Base-by-base conservation (phyloP, 2,888 invertebrate genomes). In the Elegia similella region DNA sequence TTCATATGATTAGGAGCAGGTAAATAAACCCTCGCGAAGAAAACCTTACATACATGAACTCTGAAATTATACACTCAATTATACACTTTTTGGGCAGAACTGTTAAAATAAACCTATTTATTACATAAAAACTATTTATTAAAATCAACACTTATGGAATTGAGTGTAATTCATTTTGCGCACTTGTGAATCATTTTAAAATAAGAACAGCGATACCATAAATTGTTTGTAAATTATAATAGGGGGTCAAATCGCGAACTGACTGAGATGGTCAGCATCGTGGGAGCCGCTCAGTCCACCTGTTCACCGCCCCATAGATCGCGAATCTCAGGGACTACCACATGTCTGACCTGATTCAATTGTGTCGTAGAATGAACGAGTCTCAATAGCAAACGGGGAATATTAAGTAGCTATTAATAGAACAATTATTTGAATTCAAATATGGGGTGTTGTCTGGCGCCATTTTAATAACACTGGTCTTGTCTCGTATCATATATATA, bases 301-400 rank as follows among this genome's bases (percentile, higher is more conserved):
- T 80, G 78, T 78, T 68, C 69, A 65, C 69, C 23, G 23, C 78
- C 78, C 78, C 72, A 70, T 75, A 72, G 66, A 70, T 64, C 67
- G 63, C 63, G 66, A 66, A 66, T 66, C 58, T 64, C 66, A 63
- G 65, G 68, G 68, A 60, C 56, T 57, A 63, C 63, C 63, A 44
- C 54, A 16, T 46, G 56, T 15, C 42, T 54, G 53, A 54, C 29
- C 43, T 15, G 15, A 43, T 16, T 43, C 43, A 29, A 42, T 53
- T 54, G 42, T 52, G n/a, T 3, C 23, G 17, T 7, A 38, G 32
- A 55, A 55, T 55, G 46, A 42, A 32, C 48, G 16, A 8, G 48
- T 15, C 42, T 54, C 43, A 54, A 43, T 54, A 43, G 30, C 13
- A 30, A 54, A 54, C 32, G 43, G 42, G 53, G 43, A 54, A 43